These are phyloP conservation scores for Chelonus insularis DNA, from an alignment of 1,140 invertebrate genomes.

Conservation along the genomic window DNA sequence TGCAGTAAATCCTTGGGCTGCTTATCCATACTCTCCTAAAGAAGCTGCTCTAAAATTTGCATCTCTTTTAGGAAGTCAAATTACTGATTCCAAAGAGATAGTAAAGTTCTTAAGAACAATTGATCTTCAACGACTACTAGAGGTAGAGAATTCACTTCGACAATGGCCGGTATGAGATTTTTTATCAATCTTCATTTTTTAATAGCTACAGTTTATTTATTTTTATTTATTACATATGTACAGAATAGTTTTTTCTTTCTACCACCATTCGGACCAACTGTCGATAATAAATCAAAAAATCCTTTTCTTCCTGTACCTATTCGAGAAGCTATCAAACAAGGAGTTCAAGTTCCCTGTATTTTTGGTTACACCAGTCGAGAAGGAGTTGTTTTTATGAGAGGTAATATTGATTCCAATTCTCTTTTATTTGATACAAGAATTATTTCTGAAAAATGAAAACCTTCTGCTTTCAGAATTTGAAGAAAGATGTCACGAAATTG, in stretches of 20 bases:
- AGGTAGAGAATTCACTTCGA: background rate
- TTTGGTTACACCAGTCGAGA: constrained; percentile 65
- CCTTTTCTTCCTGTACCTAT: constrained; percentile 55
- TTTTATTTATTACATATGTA: too few relatives aligned
- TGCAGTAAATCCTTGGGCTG: constrained; percentile 53
- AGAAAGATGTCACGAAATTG: too few relatives aligned
- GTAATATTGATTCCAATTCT: too few relatives aligned
- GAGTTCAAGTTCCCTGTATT: constrained; percentile 64
- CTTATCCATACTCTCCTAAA: constrained; percentile 32
- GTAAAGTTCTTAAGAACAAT: constrained; percentile 56
- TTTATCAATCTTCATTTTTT: too few relatives aligned
- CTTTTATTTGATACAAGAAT: too few relatives aligned
- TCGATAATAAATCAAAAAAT: constrained; percentile 43
- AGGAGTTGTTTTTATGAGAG: constrained; percentile 55
- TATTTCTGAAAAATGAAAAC: too few relatives aligned
- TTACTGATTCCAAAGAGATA: constrained; percentile 49
- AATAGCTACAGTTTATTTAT: too few relatives aligned
- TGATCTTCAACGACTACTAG: constrained; percentile 30
- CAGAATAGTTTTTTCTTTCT: constrained; percentile 35
- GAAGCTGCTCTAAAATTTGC: constrained; percentile 52
- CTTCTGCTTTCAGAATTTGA: too few relatives aligned
- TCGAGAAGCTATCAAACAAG: constrained; percentile 43
- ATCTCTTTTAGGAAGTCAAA: constrained; percentile 53
- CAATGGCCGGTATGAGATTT: background rate
- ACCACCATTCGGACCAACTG: constrained; percentile 37